phyloP scores from a whole-genome alignment of 1,140 invertebrate genomes.

The Pogonognathellus flavescens region DNA sequence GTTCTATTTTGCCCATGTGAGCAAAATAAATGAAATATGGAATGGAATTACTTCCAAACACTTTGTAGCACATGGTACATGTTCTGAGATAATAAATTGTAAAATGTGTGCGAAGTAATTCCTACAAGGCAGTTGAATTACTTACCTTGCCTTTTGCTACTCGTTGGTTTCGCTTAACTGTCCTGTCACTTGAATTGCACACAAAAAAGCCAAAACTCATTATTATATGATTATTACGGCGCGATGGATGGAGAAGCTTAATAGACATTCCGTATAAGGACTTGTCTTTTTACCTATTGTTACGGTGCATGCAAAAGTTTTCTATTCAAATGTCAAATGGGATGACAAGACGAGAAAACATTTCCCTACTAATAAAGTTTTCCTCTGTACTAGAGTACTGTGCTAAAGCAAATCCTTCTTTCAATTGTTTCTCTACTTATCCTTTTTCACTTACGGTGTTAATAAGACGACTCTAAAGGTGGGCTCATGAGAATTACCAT shows the following conservation, averaged over 20 bases:
- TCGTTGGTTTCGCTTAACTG: constrained; percentile 36
- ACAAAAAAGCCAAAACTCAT: constrained; percentile 14
- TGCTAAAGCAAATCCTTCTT: neutral
- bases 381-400: neutral
- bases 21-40: neutral
- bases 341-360: constrained; percentile 23
- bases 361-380: constrained; percentile 23
- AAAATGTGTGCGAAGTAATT: neutral
- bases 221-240: neutral
- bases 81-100: neutral
- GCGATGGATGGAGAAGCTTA: constrained; percentile 32
- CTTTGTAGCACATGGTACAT: neutral
- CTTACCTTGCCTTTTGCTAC: neutral
- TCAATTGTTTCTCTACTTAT: constrained; percentile 7
- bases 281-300: neutral
- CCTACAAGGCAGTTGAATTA: no score
- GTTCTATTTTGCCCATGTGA: neutral
- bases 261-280: constrained; percentile 19
- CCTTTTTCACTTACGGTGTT: neutral
- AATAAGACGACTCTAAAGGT: constrained; percentile 19
- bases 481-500: constrained; percentile 26
- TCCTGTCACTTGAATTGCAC: constrained; percentile 35
- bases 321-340: constrained; percentile 17
- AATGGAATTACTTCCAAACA: neutral
- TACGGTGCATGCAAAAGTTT: constrained; percentile 23